Evolutionary conservation across 2,888 invertebrate species (phyloP).

Genomic region (Fissipunctia ypsillon): DNA sequence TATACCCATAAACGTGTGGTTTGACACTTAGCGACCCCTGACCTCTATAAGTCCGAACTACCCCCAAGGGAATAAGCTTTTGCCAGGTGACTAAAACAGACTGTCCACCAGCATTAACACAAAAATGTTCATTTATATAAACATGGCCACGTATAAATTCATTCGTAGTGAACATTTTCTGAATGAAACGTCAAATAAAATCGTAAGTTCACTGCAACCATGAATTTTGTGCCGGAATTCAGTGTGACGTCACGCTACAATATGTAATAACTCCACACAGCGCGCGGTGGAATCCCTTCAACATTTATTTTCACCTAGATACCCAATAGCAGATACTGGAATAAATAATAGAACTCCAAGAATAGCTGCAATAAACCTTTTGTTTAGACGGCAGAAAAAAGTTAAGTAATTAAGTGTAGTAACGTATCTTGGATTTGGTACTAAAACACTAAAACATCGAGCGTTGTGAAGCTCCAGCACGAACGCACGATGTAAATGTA

Average conservation of each 20-base stretch:
- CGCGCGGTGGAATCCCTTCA: constrained; percentile 34
- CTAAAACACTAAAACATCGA: neutral
- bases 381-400: constrained; percentile 9
- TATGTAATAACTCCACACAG: constrained; percentile 51
- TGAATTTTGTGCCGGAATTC: constrained; percentile 45
- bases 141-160: constrained; percentile 31
- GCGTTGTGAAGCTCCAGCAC: neutral
- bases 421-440: neutral
- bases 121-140: constrained; percentile 20
- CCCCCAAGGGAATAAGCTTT: constrained; percentile 31
- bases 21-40: constrained; percentile 19
- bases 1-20: constrained; percentile 6
- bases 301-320: constrained; percentile 33
- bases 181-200: constrained; percentile 49
- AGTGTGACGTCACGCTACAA: constrained; percentile 34
- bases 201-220: constrained; percentile 33
- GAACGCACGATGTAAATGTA: neutral
- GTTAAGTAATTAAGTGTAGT: constrained; percentile 20
- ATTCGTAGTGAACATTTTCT: constrained; percentile 21
- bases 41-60: constrained; percentile 28
- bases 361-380: constrained; percentile 6
- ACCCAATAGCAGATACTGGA: constrained; percentile 13
- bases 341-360: constrained; percentile 29
- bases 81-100: constrained; percentile 22
- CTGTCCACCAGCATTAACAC: constrained; percentile 15